Base-by-base conservation (phyloP, 2,888 invertebrate species). In the Ectemnius cavifrons region DNA sequence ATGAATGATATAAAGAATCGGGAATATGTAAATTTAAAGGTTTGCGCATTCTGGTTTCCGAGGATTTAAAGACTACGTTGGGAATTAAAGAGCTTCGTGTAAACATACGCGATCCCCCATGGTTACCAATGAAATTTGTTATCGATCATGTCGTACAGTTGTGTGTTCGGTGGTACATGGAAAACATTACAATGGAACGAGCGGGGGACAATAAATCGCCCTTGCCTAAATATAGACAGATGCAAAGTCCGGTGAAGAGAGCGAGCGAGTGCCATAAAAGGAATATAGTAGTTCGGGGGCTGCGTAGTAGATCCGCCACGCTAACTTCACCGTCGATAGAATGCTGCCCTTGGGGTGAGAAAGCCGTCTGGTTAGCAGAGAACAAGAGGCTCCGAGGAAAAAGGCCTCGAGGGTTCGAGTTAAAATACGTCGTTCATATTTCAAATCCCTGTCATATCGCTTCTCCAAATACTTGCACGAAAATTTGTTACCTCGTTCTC, bases 341-440 rank as follows among this genome's bases (percentile, higher is more conserved):
- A 16, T 52, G 16, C 52, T 52, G 16, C 16, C 16, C 52, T 52
- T 5, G 16, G 52, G 37, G 52, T 14, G 52, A 16, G 52, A 52
- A 52, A 52, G 52, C 52, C 52, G 52, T 14, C 52, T 52, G 52
- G 52, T 52, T 52, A 52, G 52, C 16, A 16, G 52, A 16, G 52
- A 16, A 52, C 52, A 16, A 52, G 52, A 52, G 52, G 52, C 52
- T 52, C n/a, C 52, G 52, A 52, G 14, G 16, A 37, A 37, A 23
- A 16, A 52, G 52, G 14, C 52, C 52, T 52, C n/a, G 52, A 16
- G 52, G 52, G 52, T 16, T 52, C 14, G 14, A 14, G 16, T 14
- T 52, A 52, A 52, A 52, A 52, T 52, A 16, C 52, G 52, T 52
- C 52, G 2, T 52, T 52, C 52, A 52, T 16, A 52, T 52, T 52